Percentiles rank a stretch among this genome's conserved stretches.
These are phyloP conservation scores for Merluccius polli DNA, from an alignment of 2,797 vertebrate genomes.

Conservation along the genomic window DNA sequence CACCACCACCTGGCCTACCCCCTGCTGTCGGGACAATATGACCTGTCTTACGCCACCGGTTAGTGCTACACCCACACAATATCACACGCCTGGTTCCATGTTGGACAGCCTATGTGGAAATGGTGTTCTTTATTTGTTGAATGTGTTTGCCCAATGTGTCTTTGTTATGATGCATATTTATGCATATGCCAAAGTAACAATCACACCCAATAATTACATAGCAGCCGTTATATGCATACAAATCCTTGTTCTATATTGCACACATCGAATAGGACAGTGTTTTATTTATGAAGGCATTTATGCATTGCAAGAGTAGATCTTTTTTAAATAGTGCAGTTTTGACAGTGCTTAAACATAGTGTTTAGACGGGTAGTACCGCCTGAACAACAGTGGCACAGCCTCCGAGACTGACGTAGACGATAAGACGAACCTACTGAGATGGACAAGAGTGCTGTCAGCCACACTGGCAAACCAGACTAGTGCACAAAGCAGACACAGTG, in stretches of 20 bases:
- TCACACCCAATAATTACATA: neutral
- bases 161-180: no score
- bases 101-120: neutral
- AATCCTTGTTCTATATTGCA: neutral
- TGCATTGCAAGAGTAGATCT: neutral
- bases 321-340: neutral
- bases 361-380: neutral
- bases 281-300: neutral
- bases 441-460: constrained; percentile 11
- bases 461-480: constrained; percentile 29
- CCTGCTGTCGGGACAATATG: constrained; percentile 92
- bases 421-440: constrained; percentile 31
- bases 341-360: neutral
- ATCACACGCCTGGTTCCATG: neutral
- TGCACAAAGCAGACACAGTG: constrained; percentile 25
- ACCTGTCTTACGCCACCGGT: constrained; percentile 96
- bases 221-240: neutral
- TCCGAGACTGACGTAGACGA: constrained; percentile 20
- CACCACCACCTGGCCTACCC: constrained; percentile 96
- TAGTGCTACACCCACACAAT: constrained; percentile 42
- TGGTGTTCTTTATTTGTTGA: neutral
- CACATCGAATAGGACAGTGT: neutral
- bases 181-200: no score
- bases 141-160: neutral
- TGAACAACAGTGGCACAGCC: constrained; percentile 14